Percentiles rank a stretch among this genome's conserved stretches.
Evolutionary conservation across 2,113 vertebrate genomes (phyloP).

Genomic region (Lycaon pictus): DNA sequence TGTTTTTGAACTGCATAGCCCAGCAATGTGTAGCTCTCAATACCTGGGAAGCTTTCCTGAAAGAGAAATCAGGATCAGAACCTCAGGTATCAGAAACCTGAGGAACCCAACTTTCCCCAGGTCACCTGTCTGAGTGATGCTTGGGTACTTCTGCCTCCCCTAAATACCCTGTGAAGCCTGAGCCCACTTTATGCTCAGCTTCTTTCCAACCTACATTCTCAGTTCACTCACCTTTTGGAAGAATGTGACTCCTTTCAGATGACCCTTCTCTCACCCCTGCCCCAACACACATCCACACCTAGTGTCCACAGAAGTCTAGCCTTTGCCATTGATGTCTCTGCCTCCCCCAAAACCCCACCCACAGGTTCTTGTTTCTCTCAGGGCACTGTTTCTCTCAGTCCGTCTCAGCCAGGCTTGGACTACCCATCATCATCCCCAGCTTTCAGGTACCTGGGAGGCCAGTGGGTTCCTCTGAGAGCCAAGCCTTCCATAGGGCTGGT

Average conservation of each 20-base stretch:
- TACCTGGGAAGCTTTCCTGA: not conserved
- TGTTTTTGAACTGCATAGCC: constrained; percentile 33
- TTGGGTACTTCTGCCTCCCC: not conserved
- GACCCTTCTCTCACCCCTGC: not conserved
- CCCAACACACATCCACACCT: not conserved
- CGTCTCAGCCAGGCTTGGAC: not conserved
- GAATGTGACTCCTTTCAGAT: constrained; percentile 13
- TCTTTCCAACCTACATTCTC: constrained; percentile 13
- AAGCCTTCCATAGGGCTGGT: not conserved
- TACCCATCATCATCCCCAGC: not conserved
- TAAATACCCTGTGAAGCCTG: not conserved
- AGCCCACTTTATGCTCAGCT: not conserved
- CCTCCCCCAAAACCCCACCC: not conserved
- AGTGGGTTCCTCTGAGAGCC: not conserved
- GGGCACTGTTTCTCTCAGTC: not conserved
- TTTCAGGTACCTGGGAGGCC: not conserved
- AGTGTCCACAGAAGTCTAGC: not conserved
- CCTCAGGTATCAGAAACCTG: not conserved
- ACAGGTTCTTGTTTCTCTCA: not conserved
- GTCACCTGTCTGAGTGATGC: not conserved
- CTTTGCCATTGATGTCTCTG: not conserved
- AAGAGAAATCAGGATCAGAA: constrained; percentile 54
- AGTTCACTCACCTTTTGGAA: constrained; percentile 41
- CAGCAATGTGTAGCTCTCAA: not conserved
- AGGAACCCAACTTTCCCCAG: not conserved